These are phyloP conservation scores for Synergus japonicus DNA, from an alignment of 2,888 invertebrate genomes.

Conservation along the genomic window DNA sequence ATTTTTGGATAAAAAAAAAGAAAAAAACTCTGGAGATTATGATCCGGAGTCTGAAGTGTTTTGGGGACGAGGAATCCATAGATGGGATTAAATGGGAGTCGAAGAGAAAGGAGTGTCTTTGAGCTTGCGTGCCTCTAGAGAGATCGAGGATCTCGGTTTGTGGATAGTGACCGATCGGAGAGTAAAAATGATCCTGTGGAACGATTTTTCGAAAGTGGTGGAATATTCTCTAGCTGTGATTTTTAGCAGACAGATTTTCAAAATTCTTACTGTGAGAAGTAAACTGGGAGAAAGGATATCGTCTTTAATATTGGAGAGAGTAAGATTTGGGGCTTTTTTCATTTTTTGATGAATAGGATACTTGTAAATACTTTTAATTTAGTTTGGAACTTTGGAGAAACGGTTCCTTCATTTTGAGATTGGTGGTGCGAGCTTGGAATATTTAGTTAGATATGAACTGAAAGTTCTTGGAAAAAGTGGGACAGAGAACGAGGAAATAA, in stretches of 20 bases:
- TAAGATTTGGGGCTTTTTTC: neutral
- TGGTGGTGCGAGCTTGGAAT: neutral
- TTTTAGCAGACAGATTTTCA: slow-evolving; percentile 22
- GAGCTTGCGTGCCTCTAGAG: slow-evolving; percentile 35
- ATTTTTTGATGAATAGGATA: neutral
- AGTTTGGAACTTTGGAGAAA: neutral
- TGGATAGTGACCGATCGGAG: slow-evolving; percentile 10
- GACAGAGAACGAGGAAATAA: neutral
- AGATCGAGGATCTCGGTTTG: slow-evolving; percentile 34
- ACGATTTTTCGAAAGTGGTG: slow-evolving; percentile 14
- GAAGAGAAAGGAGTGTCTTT: slow-evolving; percentile 25
- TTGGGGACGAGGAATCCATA: neutral
- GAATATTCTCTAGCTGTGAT: slow-evolving; percentile 32
- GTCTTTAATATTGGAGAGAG: slow-evolving; percentile 10
- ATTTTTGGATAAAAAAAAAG: neutral
- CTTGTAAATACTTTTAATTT: neutral
- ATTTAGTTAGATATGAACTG: neutral
- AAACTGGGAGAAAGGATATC: neutral
- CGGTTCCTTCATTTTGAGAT: neutral
- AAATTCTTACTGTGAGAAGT: neutral
- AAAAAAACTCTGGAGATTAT: neutral
- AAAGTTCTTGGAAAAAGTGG: neutral
- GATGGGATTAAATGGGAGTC: slow-evolving; percentile 40
- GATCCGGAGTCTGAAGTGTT: neutral
- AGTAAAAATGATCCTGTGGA: slow-evolving; percentile 12